Base-by-base conservation (phyloP, 2,113 vertebrate genomes). In the Tragulus kanchil region DNA sequence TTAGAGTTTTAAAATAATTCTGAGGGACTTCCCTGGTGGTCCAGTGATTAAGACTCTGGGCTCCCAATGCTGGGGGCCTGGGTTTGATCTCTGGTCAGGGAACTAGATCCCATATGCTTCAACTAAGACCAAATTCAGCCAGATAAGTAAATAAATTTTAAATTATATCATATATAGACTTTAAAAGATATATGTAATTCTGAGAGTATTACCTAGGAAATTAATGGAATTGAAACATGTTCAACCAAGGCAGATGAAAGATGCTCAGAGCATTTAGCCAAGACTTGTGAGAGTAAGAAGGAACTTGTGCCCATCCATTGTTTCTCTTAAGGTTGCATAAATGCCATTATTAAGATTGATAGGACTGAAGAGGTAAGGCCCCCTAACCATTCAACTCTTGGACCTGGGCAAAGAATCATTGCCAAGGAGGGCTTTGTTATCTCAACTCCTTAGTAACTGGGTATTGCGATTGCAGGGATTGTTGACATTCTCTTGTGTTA, bases 201-300 rank as follows among this genome's bases (percentile, higher is more conserved):
- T 85, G 85, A 89, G 83, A 77, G 62, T 52, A 52, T 95, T 96
- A 59, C 79, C 19, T 92, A 62, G 88, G 42, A 96, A 94, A 84
- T 54, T 78, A 89, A 94, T 96, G 95, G 90, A 95, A 78, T 21
- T 92, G 79, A 92, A 84, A 96, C 67, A 64, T 87, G 84, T 50
- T 92, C 26, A 79, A 65, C 71, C 62, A 85, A 42, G 14, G 48
- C 82, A 31, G 45, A 50, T 87, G 25, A 90, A 94, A 92, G 58
- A 64, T 0, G 0, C 77, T 89, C n/a, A 56, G 42, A 48, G 54
- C 11, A 0, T 82, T 94, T 89, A 95, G 93, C 62, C 36, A 78
- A 61, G 64, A 78, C 69, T n/a, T 61, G 14, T 28, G 59, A 83
- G 78, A 50, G 4, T 31, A 11, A 21, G 50, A 79, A 89, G 81